Conservation (phyloP, 1,140 invertebrate species). For the Rhopalosiphum maidis region DNA sequence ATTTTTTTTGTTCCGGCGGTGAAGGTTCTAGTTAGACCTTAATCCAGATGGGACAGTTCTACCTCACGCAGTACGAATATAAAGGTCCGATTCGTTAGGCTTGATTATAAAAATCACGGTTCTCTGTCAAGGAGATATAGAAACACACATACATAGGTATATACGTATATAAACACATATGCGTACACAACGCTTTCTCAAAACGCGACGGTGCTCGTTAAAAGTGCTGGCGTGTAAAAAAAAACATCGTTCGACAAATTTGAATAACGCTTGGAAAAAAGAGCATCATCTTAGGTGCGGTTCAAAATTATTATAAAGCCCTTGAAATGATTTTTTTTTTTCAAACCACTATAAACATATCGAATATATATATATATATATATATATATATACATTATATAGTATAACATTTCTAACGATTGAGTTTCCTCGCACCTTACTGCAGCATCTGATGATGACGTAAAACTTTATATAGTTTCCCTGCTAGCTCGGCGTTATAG, state of each 20-base stretch:
- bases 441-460: background rate
- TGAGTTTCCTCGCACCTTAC: background rate
- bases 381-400: background rate
- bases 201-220: conserved; percentile 31
- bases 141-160: background rate
- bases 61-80: conserved; percentile 39
- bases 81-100: conserved; percentile 56
- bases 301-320: background rate
- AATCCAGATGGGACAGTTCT: conserved; percentile 56
- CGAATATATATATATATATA: background rate
- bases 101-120: conserved; percentile 57
- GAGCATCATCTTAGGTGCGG: background rate
- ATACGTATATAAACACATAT: background rate
- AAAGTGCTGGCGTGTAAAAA: background rate
- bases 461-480: background rate
- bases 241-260: conserved; percentile 20
- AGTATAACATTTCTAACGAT: background rate
- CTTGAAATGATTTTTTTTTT: conserved; percentile 24
- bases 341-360: background rate
- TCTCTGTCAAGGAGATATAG: conserved; percentile 53
- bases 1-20: conserved; percentile 22
- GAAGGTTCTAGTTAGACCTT: conserved; percentile 55
- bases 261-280: conserved; percentile 22
- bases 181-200: conserved; percentile 5
- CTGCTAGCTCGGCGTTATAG: background rate